phyloP scores from a whole-genome alignment of 1,140 invertebrate genomes.

The Pissodes strobi region DNA sequence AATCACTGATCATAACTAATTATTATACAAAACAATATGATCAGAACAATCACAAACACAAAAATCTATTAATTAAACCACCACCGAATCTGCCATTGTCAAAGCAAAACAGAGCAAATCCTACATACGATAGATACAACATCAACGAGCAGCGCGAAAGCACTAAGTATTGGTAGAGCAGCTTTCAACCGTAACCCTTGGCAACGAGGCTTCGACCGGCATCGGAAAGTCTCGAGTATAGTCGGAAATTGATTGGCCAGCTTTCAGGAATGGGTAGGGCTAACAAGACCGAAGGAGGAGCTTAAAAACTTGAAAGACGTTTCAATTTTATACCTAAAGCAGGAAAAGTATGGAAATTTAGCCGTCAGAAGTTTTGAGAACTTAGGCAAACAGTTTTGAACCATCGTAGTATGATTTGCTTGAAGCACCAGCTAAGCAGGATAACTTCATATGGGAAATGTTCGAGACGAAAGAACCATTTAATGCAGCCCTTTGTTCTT shows the following conservation, averaged over 20 bases:
- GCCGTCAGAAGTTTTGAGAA: slow-evolving; percentile 28
- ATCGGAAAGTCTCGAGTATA: slow-evolving; percentile 39
- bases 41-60: slow-evolving; percentile 31
- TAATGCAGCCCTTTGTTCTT: slow-evolving; percentile 12
- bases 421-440: background rate
- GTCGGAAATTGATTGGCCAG: slow-evolving; percentile 39
- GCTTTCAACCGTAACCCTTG: slow-evolving; percentile 53
- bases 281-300: slow-evolving; percentile 30
- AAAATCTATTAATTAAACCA: background rate
- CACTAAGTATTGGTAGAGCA: slow-evolving; percentile 52
- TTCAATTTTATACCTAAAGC: slow-evolving; percentile 45
- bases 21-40: slow-evolving; percentile 1
- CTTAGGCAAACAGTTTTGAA: slow-evolving; percentile 27
- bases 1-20: slow-evolving; percentile 38
- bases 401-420: background rate
- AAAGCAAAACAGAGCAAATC: slow-evolving; percentile 30
- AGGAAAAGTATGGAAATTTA: slow-evolving; percentile 33
- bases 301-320: slow-evolving; percentile 41
- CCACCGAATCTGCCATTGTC: slow-evolving; percentile 32
- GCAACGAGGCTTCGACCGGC: slow-evolving; percentile 49
- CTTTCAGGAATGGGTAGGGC: slow-evolving; percentile 24
- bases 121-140: slow-evolving; percentile 40
- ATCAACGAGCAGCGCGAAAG: slow-evolving; percentile 51
- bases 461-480: slow-evolving; percentile 1
- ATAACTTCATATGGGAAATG: slow-evolving; percentile 22